Evolutionary conservation across 1,140 invertebrate genomes (phyloP).

Genomic region (Papilio helenus): DNA sequence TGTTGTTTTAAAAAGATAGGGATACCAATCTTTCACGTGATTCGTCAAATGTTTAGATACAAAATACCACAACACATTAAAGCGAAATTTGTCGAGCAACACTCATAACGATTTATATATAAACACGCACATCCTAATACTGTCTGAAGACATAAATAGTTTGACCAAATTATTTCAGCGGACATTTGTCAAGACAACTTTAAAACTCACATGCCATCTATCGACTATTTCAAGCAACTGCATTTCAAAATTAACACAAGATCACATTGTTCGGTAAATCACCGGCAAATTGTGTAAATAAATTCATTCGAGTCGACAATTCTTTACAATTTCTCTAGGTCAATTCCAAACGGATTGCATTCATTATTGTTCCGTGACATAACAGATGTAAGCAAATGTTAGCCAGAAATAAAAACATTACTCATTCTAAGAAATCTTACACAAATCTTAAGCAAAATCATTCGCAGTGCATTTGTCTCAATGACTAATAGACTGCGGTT

Average conservation of each 20-base stretch:
- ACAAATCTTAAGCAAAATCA: not conserved
- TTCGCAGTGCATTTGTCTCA: not conserved
- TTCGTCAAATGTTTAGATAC: no score
- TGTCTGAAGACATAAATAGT: slow-evolving; percentile 24
- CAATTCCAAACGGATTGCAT: no score
- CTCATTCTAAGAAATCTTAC: slow-evolving; percentile 1
- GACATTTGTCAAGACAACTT: slow-evolving; percentile 19
- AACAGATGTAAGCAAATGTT: slow-evolving; percentile 42
- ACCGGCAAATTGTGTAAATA: no score
- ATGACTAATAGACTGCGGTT: not conserved
- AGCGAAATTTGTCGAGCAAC: no score
- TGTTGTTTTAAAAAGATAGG: no score
- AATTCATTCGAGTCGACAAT: no score
- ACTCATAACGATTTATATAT: not conserved
- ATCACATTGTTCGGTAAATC: no score
- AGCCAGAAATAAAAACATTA: slow-evolving; percentile 40
- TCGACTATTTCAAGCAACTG: slow-evolving; percentile 5
- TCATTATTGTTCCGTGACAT: slow-evolving; percentile 9
- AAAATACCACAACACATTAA: no score
- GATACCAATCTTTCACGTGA: no score
- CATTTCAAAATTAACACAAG: not conserved
- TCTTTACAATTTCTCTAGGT: no score
- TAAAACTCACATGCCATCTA: not conserved
- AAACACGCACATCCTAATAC: slow-evolving; percentile 10
- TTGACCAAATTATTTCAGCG: slow-evolving; percentile 28